Percentiles rank a stretch among this genome's conserved stretches.
Conservation (phyloP, 2,888 invertebrate species). For the Achlya flavicornis region DNA sequence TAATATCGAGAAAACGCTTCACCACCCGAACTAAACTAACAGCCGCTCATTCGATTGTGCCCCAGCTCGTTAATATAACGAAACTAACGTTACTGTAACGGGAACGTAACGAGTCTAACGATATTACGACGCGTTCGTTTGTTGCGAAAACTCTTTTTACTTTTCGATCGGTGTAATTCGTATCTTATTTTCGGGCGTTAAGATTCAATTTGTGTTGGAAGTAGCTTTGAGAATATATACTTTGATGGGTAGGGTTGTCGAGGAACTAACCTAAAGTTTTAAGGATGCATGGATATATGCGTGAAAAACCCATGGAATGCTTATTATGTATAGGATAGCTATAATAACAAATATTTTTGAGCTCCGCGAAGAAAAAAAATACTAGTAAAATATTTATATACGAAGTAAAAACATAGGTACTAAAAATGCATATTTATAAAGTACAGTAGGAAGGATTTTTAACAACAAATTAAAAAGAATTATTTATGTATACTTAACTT, state of each 20-base stretch:
- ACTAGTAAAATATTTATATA: too few species aligned
- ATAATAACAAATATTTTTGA: too few species aligned
- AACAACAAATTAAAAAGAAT: too few species aligned
- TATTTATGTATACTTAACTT: too few species aligned
- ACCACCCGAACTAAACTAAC: conserved; percentile 17
- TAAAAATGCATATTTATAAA: too few species aligned
- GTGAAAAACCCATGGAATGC: too few species aligned
- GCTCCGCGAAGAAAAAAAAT: too few species aligned
- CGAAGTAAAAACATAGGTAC: too few species aligned
- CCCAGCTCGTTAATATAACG: conserved; percentile 50
- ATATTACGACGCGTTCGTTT: conserved; percentile 47
- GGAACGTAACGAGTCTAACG: conserved; percentile 49
- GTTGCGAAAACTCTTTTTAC: conserved; percentile 43
- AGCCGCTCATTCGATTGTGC: conserved; percentile 41
- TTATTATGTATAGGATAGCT: too few species aligned
- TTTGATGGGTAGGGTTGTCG: background rate
- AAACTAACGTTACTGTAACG: conserved; percentile 52
- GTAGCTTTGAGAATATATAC: background rate
- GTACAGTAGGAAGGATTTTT: too few species aligned
- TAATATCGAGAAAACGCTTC: conserved; percentile 27
- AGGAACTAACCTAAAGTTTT: background rate
- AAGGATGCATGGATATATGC: too few species aligned
- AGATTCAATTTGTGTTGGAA: conserved; percentile 21
- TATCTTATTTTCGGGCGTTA: conserved; percentile 23
- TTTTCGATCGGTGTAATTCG: conserved; percentile 25